phyloP scores from a whole-genome alignment of 2,888 invertebrate genomes.

The Drosophila ustulata region DNA sequence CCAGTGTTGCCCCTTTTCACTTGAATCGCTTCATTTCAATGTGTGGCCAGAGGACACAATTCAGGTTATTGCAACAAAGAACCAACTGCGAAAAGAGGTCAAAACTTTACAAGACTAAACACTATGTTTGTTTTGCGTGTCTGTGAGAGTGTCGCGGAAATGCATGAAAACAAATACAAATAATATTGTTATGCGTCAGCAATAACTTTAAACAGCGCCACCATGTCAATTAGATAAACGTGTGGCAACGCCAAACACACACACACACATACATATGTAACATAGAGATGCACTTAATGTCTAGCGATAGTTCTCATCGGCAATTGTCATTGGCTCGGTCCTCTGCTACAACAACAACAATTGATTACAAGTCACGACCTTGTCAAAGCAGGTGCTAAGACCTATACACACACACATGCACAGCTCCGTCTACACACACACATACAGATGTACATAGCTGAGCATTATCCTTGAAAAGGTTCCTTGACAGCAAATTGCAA shows the following conservation, averaged over 20 bases:
- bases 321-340: slow-evolving; percentile 28
- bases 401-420: slow-evolving; percentile 6
- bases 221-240: slow-evolving; percentile 53
- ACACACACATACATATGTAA: slow-evolving; percentile 1
- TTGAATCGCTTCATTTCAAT: slow-evolving; percentile 29
- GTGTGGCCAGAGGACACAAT: slow-evolving; percentile 32
- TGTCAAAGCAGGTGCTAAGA: slow-evolving; percentile 40
- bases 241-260: slow-evolving; percentile 48
- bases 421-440: background rate
- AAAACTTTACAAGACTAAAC: slow-evolving; percentile 26
- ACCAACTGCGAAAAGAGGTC: slow-evolving; percentile 41
- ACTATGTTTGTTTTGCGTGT: background rate
- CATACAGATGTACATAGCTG: slow-evolving; percentile 16
- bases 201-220: slow-evolving; percentile 22
- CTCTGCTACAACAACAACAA: background rate
- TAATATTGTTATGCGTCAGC: slow-evolving; percentile 14
- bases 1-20: slow-evolving; percentile 25
- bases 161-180: slow-evolving; percentile 42
- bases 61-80: slow-evolving; percentile 42
- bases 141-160: slow-evolving; percentile 32
- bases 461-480: slow-evolving; percentile 82
- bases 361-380: slow-evolving; percentile 31
- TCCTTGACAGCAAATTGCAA: slow-evolving; percentile 69
- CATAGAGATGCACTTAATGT: background rate
- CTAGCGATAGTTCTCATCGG: slow-evolving; percentile 21